phyloP scores from a whole-genome alignment of 2,797 vertebrate species.

The Neopelma chrysocephalum region DNA sequence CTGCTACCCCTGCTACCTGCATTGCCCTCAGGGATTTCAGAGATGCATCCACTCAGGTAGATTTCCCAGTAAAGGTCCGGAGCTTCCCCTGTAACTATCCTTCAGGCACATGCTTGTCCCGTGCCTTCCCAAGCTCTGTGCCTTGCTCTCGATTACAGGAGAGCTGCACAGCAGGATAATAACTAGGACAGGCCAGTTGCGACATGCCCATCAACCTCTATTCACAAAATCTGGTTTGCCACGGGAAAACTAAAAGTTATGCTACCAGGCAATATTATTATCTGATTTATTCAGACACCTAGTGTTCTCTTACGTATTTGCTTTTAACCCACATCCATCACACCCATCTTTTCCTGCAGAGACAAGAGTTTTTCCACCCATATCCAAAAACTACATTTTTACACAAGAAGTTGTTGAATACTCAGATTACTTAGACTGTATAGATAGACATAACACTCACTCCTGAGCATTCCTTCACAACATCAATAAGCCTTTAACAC shows the following conservation, averaged over 20 bases:
- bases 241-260: neutral
- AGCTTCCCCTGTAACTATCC: neutral
- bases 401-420: neutral
- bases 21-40: neutral
- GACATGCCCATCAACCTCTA: neutral
- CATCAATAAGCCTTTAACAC: neutral
- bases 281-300: neutral
- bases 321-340: neutral
- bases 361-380: neutral
- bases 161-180: neutral
- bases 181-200: neutral
- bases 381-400: neutral
- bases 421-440: neutral
- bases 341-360: neutral
- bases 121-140: fast-evolving
- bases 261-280: neutral
- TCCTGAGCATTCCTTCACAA: neutral
- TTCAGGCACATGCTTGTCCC: neutral
- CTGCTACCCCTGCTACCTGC: neutral
- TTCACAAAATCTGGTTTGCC: neutral
- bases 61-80: neutral
- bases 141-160: neutral
- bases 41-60: fast-evolving
- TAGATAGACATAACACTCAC: neutral
- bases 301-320: fast-evolving